Percentiles rank a stretch among this genome's conserved stretches.
Evolutionary conservation across 2,888 invertebrate genomes (phyloP).

Genomic region (Copidosoma aretas): DNA sequence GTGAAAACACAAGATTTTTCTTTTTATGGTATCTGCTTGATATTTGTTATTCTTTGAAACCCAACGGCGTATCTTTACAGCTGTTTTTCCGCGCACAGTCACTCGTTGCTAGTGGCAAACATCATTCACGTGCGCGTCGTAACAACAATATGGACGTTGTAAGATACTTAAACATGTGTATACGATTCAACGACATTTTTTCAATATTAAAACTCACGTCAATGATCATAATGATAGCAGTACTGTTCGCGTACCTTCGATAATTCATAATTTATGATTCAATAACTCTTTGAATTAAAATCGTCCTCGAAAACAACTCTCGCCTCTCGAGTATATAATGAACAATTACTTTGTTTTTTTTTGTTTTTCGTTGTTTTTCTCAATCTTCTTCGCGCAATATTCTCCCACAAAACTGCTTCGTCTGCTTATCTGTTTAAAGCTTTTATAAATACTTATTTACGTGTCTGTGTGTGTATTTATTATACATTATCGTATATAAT

Average conservation of each 20-base stretch:
- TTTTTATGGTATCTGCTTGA: slow-evolving; percentile 25
- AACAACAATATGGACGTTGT: slow-evolving; percentile 20
- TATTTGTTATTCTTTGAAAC: slow-evolving; percentile 45
- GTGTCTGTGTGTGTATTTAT: slow-evolving; percentile 6
- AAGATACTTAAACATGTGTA: slow-evolving; percentile 3
- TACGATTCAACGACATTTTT: slow-evolving; percentile 4
- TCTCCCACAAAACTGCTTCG: background rate
- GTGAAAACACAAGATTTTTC: slow-evolving; percentile 1
- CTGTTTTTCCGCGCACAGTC: slow-evolving; percentile 16
- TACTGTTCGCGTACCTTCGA: too few relatives aligned
- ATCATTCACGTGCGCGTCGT: background rate
- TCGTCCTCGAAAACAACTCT: too few relatives aligned
- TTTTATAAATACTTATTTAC: background rate
- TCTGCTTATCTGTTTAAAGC: background rate
- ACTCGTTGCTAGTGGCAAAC: slow-evolving; percentile 22
- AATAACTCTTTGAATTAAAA: too few relatives aligned
- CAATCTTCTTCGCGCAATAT: background rate
- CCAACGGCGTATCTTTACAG: slow-evolving; percentile 42
- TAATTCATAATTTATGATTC: too few relatives aligned
- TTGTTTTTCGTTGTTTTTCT: too few relatives aligned
- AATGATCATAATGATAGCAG: too few relatives aligned
- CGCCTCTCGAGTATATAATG: too few relatives aligned
- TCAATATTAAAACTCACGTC: too few relatives aligned
- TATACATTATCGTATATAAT: background rate
- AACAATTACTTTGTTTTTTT: too few relatives aligned